A percentile compares a stretch with the other conserved stretches of the same genome.
Conservation (phyloP, 2,113 vertebrate species). For the Alethe diademata region DNA sequence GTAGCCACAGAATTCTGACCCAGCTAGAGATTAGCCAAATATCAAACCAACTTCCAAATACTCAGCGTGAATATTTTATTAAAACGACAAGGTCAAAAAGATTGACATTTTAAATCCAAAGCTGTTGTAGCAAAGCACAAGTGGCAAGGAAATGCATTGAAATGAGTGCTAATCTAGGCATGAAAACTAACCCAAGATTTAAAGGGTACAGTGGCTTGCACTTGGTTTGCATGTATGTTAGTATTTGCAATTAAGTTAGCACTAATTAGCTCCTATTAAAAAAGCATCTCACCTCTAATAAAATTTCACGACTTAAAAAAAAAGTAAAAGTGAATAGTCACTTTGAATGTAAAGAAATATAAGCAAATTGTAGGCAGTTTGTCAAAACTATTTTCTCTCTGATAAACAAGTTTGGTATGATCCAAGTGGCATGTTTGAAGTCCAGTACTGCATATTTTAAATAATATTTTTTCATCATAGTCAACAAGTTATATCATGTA, state of each 20-base stretch:
- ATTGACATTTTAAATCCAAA: neutral
- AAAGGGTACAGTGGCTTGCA: neutral
- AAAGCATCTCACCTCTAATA: neutral
- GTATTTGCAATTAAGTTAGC: neutral
- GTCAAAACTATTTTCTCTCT: neutral
- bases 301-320: neutral
- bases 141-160: neutral
- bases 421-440: neutral
- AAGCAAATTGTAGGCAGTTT: neutral
- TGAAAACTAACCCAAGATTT: neutral
- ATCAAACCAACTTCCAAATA: neutral
- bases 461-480: neutral
- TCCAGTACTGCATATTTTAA: neutral
- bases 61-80: neutral
- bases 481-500: neutral
- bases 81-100: neutral
- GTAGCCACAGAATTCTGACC: neutral
- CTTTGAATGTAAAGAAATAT: neutral
- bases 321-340: neutral
- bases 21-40: neutral
- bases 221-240: neutral
- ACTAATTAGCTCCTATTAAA: neutral
- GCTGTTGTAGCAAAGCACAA: neutral
- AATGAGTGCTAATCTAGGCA: neutral
- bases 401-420: neutral